Conservation (phyloP, 2,113 vertebrate species). For the Sapayoa aenigma region DNA sequence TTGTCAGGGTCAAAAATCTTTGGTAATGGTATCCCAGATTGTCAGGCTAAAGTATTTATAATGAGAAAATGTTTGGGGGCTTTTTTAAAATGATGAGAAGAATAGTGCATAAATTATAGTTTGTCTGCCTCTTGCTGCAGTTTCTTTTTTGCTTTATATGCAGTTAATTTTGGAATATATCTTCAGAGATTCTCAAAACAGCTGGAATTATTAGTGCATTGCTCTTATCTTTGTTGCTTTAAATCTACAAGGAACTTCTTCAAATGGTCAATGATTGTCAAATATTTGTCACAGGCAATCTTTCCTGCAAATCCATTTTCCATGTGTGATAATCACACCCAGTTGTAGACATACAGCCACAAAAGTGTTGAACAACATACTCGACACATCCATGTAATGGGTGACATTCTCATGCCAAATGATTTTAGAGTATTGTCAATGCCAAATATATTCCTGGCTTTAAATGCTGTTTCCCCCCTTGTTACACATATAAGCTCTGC, state of each 20-base stretch:
- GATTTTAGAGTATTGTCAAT: not conserved
- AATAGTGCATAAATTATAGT: not conserved
- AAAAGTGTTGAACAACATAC: not conserved
- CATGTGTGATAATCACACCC: not conserved
- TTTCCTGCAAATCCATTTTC: not conserved
- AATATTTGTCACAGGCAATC: not conserved
- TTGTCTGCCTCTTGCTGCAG: not conserved
- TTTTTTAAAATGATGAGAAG: not conserved
- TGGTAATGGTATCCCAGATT: not conserved
- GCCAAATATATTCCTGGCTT: slow-evolving; percentile 24
- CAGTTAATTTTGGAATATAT: not conserved
- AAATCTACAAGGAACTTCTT: not conserved
- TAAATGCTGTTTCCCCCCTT: not conserved
- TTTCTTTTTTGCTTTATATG: not conserved
- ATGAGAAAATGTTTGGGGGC: not conserved
- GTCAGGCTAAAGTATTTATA: not conserved
- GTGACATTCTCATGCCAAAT: not conserved
- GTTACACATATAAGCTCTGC: not conserved
- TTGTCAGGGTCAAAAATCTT: not conserved
- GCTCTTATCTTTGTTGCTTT: not conserved
- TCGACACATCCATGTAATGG: not conserved
- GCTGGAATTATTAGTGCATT: not conserved
- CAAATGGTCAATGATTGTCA: not conserved
- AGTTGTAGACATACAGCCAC: not conserved
- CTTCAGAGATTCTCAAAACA: not conserved